Percentiles rank a stretch among this genome's conserved stretches.
phyloP scores from a whole-genome alignment of 2,797 vertebrate species.

The Lepidocolaptes lacrymiger region DNA sequence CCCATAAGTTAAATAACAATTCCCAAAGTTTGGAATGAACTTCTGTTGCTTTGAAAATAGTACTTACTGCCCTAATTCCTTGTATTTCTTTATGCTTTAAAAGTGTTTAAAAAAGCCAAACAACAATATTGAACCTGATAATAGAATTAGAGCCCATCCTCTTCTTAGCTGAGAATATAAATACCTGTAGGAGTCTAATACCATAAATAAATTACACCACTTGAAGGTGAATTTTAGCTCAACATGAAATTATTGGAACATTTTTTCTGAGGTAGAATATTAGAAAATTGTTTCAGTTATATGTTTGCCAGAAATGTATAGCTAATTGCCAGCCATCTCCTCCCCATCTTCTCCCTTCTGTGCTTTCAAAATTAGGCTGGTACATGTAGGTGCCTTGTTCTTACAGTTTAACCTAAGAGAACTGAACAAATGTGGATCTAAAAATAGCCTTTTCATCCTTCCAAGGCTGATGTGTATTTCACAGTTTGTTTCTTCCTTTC shows the following conservation, averaged over 20 bases:
- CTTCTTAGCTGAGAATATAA: neutral
- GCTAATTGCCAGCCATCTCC: neutral
- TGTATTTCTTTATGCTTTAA: neutral
- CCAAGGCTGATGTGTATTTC: neutral
- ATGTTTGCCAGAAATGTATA: neutral
- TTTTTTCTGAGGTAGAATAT: neutral
- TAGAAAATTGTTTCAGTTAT: neutral
- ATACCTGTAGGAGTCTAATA: neutral
- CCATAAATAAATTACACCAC: neutral
- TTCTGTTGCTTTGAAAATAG: neutral
- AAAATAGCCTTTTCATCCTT: neutral
- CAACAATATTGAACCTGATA: neutral
- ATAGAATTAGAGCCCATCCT: neutral
- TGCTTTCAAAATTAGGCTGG: neutral
- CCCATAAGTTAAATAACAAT: neutral
- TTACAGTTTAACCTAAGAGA: neutral
- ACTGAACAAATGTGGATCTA: neutral
- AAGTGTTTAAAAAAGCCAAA: neutral
- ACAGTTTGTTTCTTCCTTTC: slow-evolving; percentile 72
- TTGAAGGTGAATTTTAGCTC: neutral
- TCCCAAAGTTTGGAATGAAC: neutral
- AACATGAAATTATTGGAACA: neutral
- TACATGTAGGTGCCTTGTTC: neutral
- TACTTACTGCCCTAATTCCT: neutral
- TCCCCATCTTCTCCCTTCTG: neutral